A percentile compares a stretch with the other conserved stretches of the same genome.
phyloP scores from a whole-genome alignment of 2,113 vertebrate species.

The Cheilinus undulatus region DNA sequence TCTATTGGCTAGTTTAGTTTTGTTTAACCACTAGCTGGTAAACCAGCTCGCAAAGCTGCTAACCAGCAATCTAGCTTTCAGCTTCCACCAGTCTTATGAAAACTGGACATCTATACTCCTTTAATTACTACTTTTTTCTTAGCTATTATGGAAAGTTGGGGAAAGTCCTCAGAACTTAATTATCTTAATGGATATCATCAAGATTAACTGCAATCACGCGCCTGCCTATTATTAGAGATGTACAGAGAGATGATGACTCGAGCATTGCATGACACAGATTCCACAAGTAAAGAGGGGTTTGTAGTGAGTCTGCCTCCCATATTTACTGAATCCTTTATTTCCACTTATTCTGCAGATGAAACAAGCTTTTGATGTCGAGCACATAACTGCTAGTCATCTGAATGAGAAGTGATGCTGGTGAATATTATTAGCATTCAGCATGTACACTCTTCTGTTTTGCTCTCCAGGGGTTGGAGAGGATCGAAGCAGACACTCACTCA shows the following conservation, averaged over 20 bases:
- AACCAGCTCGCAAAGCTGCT: too few relatives aligned
- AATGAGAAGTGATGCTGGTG: slow-evolving; percentile 57
- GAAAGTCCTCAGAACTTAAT: background rate
- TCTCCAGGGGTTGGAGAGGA: slow-evolving; percentile 45
- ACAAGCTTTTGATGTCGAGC: slow-evolving; percentile 70
- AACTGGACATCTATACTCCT: too few relatives aligned
- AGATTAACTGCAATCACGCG: background rate
- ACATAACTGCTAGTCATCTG: slow-evolving; percentile 67
- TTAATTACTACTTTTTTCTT: background rate
- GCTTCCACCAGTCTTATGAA: background rate
- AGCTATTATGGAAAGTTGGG: background rate
- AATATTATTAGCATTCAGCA: slow-evolving; percentile 72
- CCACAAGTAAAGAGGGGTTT: slow-evolving; percentile 30
- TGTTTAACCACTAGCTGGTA: too few relatives aligned
- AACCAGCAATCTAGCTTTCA: too few relatives aligned
- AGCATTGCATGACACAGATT: slow-evolving; percentile 12
- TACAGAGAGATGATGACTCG: slow-evolving; percentile 5
- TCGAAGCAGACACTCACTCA: slow-evolving; percentile 40
- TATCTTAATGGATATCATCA: background rate
- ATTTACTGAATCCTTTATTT: slow-evolving; percentile 66
- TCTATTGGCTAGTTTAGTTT: background rate
- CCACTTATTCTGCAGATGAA: slow-evolving; percentile 61
- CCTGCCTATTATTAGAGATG: background rate
- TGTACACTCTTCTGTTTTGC: slow-evolving; percentile 49
- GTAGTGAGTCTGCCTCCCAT: slow-evolving; percentile 37